Conservation (phyloP, 2,888 invertebrate species). For the Campoplex nolae region DNA sequence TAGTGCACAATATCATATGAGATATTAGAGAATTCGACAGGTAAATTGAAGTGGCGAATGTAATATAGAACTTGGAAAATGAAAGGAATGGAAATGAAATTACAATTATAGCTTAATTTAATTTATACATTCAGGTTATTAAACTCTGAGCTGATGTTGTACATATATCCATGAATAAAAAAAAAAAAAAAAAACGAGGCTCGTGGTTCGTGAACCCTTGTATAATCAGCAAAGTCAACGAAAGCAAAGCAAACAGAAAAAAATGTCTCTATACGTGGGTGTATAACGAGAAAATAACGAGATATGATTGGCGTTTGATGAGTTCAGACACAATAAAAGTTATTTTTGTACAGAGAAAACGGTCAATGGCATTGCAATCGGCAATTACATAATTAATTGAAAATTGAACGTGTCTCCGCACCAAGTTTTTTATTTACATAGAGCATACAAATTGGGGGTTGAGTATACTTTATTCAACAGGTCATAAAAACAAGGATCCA, state of each 20-base stretch:
- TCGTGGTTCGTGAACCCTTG: conserved; percentile 16
- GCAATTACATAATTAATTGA: conserved; percentile 18
- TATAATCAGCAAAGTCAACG: conserved; percentile 3
- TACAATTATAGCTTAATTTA: too few species aligned
- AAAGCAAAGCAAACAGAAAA: conserved; percentile 35
- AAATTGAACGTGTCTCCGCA: not conserved
- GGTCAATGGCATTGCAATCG: conserved; percentile 6
- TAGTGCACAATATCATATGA: not conserved
- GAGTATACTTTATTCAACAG: not conserved
- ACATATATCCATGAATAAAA: not conserved
- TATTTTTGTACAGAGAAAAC: conserved; percentile 15
- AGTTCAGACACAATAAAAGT: conserved; percentile 7
- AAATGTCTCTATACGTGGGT: conserved; percentile 37
- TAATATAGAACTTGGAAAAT: not conserved
- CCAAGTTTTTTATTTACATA: not conserved
- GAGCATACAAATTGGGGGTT: not conserved
- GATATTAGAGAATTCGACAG: not conserved
- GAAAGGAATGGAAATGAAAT: too few species aligned
- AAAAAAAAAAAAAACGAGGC: not conserved
- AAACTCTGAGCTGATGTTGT: not conserved
- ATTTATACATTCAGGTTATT: not conserved
- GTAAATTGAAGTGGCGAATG: not conserved
- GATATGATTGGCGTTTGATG: conserved; percentile 26
- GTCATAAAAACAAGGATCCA: not conserved
- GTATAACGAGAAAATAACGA: conserved; percentile 40